Base-by-base conservation (phyloP, 2,797 vertebrate genomes). In the Todus mexicanus region DNA sequence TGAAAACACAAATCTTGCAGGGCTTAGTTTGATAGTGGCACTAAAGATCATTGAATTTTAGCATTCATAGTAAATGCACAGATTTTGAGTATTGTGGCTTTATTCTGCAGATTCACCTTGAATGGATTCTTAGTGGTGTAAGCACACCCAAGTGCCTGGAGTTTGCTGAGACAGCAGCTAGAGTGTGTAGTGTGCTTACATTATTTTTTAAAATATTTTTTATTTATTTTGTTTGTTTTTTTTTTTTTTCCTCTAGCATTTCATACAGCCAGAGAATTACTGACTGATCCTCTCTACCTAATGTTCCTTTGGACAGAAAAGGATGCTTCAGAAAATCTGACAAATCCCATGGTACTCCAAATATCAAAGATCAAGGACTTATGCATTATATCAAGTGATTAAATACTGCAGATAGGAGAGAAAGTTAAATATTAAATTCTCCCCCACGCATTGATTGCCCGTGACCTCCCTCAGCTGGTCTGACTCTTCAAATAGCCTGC, bases 311-410 rank as follows among this genome's bases (percentile, higher is more conserved):
- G 48, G 50, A 68, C 4, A 18, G 61, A 76, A 90, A 85, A 91
- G 40, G 42, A 76, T 51, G 85, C 56, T 93, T 93, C 74, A 79
- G 61, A 90, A 90, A 88, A 75, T 68, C 76, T 66, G 53, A 60
- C 59, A 64, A 86, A 81, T 92, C 84, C 87, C 66, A 8, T 64
- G 37, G 63, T 57, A 82, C 83, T 93, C 83, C 48, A 92, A 91
- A 76, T 81, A 90, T 70, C 91, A 92, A 92, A 94, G 91, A 87
- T 94, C 92, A 95, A 96, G 91, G 53, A 61, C 29, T 90, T 88
- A 43, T 20, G 19, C 57, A 65, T 91, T 94, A 45, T 73, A 84
- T 73, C 77, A 82, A 93, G 80, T 79, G 74, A 90, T 93, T 95
- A 92, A 90, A 79, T 76, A 91, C 35, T 38, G 23, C 29, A 79